phyloP scores from a whole-genome alignment of 1,140 invertebrate species.

The Sogatella furcifera region DNA sequence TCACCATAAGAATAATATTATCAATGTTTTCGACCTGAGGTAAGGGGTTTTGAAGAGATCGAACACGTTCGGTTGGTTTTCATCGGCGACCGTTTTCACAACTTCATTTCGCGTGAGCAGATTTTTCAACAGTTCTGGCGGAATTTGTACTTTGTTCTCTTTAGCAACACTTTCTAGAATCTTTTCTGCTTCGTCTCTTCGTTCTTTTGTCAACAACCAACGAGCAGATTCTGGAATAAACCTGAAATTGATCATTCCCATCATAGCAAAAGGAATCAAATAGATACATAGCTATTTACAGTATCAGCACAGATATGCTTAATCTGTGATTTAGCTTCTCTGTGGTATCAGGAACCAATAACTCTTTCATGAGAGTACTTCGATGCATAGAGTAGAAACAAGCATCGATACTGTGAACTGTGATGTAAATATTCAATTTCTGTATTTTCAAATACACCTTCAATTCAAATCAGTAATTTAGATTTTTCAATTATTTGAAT shows the following conservation, averaged over 20 bases:
- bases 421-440: too few species aligned
- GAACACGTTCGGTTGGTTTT: conserved; percentile 43
- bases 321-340: too few species aligned
- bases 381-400: too few species aligned
- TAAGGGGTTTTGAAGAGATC: conserved; percentile 61
- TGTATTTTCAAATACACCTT: too few species aligned
- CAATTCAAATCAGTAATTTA: too few species aligned
- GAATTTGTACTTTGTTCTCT: conserved; percentile 49
- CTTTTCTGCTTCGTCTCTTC: conserved; percentile 52
- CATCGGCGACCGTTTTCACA: conserved; percentile 31
- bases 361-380: too few species aligned
- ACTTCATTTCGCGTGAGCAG: conserved; percentile 37
- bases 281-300: too few species aligned
- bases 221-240: conserved; percentile 73
- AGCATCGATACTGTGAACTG: too few species aligned
- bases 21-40: conserved; percentile 54
- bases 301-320: too few species aligned
- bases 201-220: conserved; percentile 69
- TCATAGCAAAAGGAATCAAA: too few species aligned
- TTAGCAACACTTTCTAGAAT: conserved; percentile 55
- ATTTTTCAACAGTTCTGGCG: conserved; percentile 40
- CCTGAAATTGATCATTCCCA: conserved; percentile 30
- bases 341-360: too few species aligned
- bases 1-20: conserved; percentile 70
- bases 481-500: too few species aligned